These are phyloP conservation scores for Sardina pilchardus DNA, from an alignment of 2,113 vertebrate genomes.

Conservation along the genomic window DNA sequence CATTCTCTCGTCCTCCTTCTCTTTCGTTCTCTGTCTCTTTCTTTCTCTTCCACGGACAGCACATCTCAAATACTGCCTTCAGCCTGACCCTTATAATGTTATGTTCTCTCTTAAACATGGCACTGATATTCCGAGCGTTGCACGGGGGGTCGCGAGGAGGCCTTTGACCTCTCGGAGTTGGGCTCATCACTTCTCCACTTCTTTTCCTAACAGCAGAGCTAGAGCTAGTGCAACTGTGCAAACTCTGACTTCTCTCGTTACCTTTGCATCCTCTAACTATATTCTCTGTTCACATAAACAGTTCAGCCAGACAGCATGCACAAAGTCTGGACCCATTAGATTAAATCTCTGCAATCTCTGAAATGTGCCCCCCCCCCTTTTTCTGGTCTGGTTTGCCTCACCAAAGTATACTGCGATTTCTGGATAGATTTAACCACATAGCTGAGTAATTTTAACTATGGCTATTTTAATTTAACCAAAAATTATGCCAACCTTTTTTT, in stretches of 20 bases:
- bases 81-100: conserved; percentile 40
- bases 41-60: background rate
- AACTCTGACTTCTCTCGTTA: background rate
- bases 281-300: background rate
- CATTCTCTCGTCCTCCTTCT: background rate
- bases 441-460: background rate
- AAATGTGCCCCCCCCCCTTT: background rate
- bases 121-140: conserved; percentile 67
- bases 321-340: background rate
- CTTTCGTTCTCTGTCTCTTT: background rate
- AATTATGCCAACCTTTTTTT: no score
- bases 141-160: conserved; percentile 55
- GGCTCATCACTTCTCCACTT: conserved; percentile 47
- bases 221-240: background rate
- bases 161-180: conserved; percentile 53
- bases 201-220: background rate
- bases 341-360: background rate
- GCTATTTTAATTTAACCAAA: background rate
- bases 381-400: background rate
- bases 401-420: background rate
- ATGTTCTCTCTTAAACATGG: conserved; percentile 44
- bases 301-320: background rate
- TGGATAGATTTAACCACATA: background rate
- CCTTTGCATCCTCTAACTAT: background rate
- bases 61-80: conserved; percentile 30